Base-by-base conservation (phyloP, 2,113 vertebrate genomes). In the Campylomormyrus tamandua region DNA sequence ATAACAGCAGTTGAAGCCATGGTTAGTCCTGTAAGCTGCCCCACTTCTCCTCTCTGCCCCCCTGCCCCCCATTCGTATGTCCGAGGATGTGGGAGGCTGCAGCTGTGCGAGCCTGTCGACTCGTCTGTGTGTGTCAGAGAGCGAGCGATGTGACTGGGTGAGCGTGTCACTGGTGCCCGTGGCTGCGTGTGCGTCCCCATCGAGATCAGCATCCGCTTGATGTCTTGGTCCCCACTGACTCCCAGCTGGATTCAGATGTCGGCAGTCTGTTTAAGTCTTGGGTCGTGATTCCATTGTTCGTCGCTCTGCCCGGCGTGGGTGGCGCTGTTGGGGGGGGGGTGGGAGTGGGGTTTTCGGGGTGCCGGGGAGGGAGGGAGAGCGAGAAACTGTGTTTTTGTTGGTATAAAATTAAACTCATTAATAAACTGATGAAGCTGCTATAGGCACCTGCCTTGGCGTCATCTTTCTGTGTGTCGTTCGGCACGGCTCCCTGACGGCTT, bases 341-440 rank as follows among this genome's bases (percentile, higher is more conserved):
- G 70, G 48, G 19, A 50, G 8, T 58, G 19, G 53, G 27, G 80
- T 31, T 92, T 66, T 77, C 91, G 91, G 92, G 93, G 53, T 70
- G 50, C 91, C 92, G 92, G 91, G 87, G 85, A 88, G 91, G 74
- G 93, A 89, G 94, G 92, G 90, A 93, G 94, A 92, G 95, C 94
- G 95, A 95, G 94, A 95, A 93, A 95, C 92, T 83, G 91, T 92
- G 93, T 95, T 96, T 96, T 95, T 95, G 95, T 95, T 96, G 95
- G 93, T 96, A 95, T 95, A 96, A 89, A 96, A 96, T 80, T 96
- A 95, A 96, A 95, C 96, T 96, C 95, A 96, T 96, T 96, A 96
- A 96, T 96, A 96, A 96, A 96, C 95, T 95, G 94, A 96, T 95
- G 92, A 95, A 94, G 94, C 74, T 62, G 80, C 83, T 50, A 89